A percentile compares a stretch with the other conserved stretches of the same genome.
phyloP scores from a whole-genome alignment of 2,113 vertebrate genomes.

The Hippocampus comes region DNA sequence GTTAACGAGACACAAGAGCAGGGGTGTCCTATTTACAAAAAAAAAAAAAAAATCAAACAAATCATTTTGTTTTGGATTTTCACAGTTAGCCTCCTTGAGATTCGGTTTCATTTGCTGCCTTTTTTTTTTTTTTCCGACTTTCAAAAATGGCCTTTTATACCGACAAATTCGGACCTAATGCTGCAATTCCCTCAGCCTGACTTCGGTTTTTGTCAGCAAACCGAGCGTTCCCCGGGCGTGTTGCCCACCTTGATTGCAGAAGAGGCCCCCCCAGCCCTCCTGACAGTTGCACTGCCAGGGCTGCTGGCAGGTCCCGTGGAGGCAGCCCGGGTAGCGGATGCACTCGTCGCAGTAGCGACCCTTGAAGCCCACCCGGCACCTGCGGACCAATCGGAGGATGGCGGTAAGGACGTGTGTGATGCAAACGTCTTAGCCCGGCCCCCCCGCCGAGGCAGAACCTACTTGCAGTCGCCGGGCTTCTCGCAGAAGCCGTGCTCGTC shows the following conservation, averaged over 20 bases:
- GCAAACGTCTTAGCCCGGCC: neutral
- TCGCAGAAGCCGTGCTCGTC: constrained; percentile 94
- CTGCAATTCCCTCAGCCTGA: too few relatives aligned
- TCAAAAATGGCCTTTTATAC: neutral
- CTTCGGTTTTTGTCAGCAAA: neutral
- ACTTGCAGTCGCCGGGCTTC: constrained; percentile 98
- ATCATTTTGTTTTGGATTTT: too few relatives aligned
- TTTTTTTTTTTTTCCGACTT: too few relatives aligned
- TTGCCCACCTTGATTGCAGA: constrained; percentile 97
- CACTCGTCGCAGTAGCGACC: constrained; percentile 96
- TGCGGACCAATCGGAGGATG: constrained; percentile 66
- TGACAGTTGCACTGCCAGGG: constrained; percentile 98
- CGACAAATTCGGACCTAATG: too few relatives aligned
- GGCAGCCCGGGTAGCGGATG: constrained; percentile 95
- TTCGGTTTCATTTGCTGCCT: too few relatives aligned
- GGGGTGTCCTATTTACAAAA: too few relatives aligned
- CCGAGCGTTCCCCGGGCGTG: neutral
- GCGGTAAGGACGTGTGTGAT: constrained; percentile 32
- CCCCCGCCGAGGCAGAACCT: constrained; percentile 49
- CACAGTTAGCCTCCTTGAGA: too few relatives aligned
- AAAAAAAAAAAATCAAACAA: too few relatives aligned
- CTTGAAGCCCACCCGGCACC: constrained; percentile 96
- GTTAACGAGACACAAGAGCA: too few relatives aligned
- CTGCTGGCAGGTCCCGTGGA: constrained; percentile 96
- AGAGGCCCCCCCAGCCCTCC: constrained; percentile 98